Percentiles rank a stretch among this genome's conserved stretches.
phyloP scores from a whole-genome alignment of 2,888 invertebrate species.

The Hypena proboscidalis region DNA sequence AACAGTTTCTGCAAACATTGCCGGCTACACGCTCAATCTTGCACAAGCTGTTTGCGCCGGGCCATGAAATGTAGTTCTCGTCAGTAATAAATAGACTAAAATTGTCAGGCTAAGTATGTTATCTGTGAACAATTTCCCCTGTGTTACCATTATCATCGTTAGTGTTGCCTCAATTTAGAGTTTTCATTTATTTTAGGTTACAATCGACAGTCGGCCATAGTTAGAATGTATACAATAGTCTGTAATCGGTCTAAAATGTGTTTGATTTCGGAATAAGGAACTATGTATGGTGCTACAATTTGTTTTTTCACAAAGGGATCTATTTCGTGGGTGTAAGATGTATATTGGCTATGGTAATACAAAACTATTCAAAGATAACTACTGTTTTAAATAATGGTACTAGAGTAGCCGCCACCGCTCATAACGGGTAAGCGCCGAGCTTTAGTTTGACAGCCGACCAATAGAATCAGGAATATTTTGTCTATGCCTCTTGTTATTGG shows the following conservation, averaged over 20 bases:
- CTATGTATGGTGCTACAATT: slow-evolving; percentile 46
- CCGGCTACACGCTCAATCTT: no score
- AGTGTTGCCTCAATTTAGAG: slow-evolving; percentile 33
- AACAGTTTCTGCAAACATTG: no score
- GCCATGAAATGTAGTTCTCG: slow-evolving; percentile 35
- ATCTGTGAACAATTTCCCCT: slow-evolving; percentile 36
- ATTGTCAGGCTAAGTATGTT: slow-evolving; percentile 30
- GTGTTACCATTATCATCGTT: slow-evolving; percentile 41
- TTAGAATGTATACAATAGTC: slow-evolving; percentile 39
- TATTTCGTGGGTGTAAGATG: slow-evolving; percentile 15
- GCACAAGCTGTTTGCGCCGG: no score
- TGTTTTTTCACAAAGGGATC: slow-evolving; percentile 23
- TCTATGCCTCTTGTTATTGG: no score
- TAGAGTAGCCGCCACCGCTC: no score
- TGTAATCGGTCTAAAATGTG: slow-evolving; percentile 33
- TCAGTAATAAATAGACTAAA: slow-evolving; percentile 26
- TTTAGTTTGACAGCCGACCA: no score
- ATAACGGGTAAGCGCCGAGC: no score
- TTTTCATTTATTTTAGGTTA: slow-evolving; percentile 35
- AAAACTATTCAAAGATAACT: slow-evolving; percentile 8
- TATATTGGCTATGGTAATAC: slow-evolving; percentile 12
- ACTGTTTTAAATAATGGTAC: no score
- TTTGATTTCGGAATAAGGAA: slow-evolving; percentile 39
- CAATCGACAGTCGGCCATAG: slow-evolving; percentile 41
- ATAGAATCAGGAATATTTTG: no score